These are phyloP conservation scores for Drosophila rhopaloa DNA, from an alignment of 1,140 invertebrate genomes.

Conservation along the genomic window DNA sequence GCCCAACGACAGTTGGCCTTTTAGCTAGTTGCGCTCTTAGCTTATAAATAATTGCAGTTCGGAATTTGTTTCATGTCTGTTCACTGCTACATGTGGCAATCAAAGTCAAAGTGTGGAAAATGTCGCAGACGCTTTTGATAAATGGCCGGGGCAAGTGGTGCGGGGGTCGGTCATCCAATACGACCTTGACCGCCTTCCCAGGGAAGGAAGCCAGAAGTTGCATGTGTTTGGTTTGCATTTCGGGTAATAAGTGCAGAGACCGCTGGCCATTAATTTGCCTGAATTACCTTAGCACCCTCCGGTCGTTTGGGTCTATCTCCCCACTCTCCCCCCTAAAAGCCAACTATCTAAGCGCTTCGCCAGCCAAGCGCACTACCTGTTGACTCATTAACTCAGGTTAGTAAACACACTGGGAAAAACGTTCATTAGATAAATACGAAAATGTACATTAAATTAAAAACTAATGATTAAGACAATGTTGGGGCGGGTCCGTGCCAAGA, in stretches of 20 bases:
- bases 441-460: neutral
- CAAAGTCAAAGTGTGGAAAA: constrained; percentile 59
- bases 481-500: too few species aligned
- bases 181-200: constrained; percentile 65
- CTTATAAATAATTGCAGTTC: constrained; percentile 67
- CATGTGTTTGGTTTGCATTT: constrained; percentile 53
- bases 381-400: constrained; percentile 63
- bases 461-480: too few species aligned
- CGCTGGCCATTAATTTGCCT: constrained; percentile 57
- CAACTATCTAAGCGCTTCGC: constrained; percentile 32
- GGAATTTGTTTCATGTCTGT: constrained; percentile 68
- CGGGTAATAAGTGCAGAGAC: constrained; percentile 60
- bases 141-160: constrained; percentile 58
- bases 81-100: constrained; percentile 49
- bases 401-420: neutral
- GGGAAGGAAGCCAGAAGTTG: constrained; percentile 10
- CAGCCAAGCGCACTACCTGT: constrained; percentile 75
- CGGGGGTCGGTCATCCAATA: constrained; percentile 12
- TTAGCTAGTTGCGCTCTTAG: constrained; percentile 65
- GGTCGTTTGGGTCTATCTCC: neutral
- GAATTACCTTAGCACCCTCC: constrained; percentile 30
- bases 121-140: constrained; percentile 64
- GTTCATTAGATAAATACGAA: too few species aligned
- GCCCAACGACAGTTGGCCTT: constrained; percentile 56
- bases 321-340: constrained; percentile 21